Percentiles rank a stretch among this genome's conserved stretches.
Conservation (phyloP, 2,888 invertebrate genomes). For the Ectemnius cavifrons region DNA sequence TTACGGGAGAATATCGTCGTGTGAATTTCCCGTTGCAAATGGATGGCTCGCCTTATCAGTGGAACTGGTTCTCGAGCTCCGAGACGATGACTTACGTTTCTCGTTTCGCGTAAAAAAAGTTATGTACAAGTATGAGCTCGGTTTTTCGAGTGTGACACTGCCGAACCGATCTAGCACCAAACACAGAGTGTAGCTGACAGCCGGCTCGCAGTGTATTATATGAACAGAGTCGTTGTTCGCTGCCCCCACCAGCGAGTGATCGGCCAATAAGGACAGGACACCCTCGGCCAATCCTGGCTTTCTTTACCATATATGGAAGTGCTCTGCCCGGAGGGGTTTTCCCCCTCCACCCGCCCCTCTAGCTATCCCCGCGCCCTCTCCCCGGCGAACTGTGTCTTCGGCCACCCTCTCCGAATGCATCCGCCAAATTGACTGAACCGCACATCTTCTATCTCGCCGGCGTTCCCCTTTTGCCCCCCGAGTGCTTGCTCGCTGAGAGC, state of each 20-base stretch:
- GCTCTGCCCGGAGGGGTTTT: slow-evolving; percentile 80
- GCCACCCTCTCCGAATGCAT: slow-evolving; percentile 53
- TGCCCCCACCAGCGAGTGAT: slow-evolving; percentile 61
- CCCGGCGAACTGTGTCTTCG: slow-evolving; percentile 34
- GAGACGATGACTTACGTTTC: slow-evolving; percentile 62
- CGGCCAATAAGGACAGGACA: slow-evolving; percentile 75
- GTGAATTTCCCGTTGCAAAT: slow-evolving; percentile 1
- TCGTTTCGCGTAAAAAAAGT: slow-evolving; percentile 61
- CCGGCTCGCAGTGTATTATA: slow-evolving; percentile 74
- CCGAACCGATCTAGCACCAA: slow-evolving; percentile 72
- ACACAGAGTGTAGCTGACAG: slow-evolving; percentile 73
- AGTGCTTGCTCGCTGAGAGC: neutral
- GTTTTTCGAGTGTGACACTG: slow-evolving; percentile 62
- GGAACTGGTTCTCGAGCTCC: slow-evolving; percentile 21
- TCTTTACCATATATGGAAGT: slow-evolving; percentile 91
- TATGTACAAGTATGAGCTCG: slow-evolving; percentile 71
- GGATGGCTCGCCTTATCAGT: neutral
- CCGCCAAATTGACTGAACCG: slow-evolving; percentile 54
- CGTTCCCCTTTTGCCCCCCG: slow-evolving; percentile 17
- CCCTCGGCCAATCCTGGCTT: slow-evolving; percentile 83
- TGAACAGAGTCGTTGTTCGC: slow-evolving; percentile 67
- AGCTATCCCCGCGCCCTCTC: slow-evolving; percentile 13
- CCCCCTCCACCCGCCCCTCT: slow-evolving; percentile 63
- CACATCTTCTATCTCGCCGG: slow-evolving; percentile 44
- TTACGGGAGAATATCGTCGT: slow-evolving; percentile 29